These are phyloP conservation scores for Artemia sinica DNA, from an alignment of 2,888 invertebrate genomes.

Conservation along the genomic window DNA sequence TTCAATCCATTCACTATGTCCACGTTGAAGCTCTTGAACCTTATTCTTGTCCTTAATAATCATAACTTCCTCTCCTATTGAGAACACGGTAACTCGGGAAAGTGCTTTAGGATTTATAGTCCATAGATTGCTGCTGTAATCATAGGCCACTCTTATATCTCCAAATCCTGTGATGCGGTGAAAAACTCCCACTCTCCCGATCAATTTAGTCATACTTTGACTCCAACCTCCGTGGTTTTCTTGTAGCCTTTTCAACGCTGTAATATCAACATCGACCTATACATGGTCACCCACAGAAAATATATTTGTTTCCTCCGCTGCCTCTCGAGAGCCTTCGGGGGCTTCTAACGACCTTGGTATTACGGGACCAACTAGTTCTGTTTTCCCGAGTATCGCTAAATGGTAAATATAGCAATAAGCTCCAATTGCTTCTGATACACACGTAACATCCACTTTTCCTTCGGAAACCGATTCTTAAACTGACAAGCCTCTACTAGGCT, in stretches of 20 bases:
- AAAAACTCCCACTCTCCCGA: conserved; percentile 57
- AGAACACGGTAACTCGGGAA: too few species aligned
- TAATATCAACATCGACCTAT: too few species aligned
- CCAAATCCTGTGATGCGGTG: conserved; percentile 72
- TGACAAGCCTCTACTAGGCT: too few species aligned
- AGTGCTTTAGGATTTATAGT: conserved; percentile 69
- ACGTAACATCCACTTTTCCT: too few species aligned
- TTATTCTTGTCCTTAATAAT: conserved; percentile 46
- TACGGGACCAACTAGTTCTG: too few species aligned
- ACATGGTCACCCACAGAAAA: conserved; percentile 69
- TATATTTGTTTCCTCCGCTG: conserved; percentile 32
- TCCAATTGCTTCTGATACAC: too few species aligned
- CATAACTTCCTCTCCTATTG: too few species aligned
- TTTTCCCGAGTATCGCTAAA: background rate
- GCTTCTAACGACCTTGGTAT: conserved; percentile 20
- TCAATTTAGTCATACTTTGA: conserved; percentile 62
- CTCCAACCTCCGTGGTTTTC: conserved; percentile 86
- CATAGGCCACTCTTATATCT: conserved; percentile 60
- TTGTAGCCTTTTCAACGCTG: conserved; percentile 59
- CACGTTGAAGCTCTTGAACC: conserved; percentile 57
- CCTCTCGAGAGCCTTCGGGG: conserved; percentile 30
- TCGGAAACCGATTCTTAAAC: too few species aligned
- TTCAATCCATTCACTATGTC: conserved; percentile 75
- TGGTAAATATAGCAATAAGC: too few species aligned
- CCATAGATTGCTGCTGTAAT: conserved; percentile 65